Evolutionary conservation across 2,113 vertebrate genomes (phyloP).

Genomic region (Ctenomys sociabilis): DNA sequence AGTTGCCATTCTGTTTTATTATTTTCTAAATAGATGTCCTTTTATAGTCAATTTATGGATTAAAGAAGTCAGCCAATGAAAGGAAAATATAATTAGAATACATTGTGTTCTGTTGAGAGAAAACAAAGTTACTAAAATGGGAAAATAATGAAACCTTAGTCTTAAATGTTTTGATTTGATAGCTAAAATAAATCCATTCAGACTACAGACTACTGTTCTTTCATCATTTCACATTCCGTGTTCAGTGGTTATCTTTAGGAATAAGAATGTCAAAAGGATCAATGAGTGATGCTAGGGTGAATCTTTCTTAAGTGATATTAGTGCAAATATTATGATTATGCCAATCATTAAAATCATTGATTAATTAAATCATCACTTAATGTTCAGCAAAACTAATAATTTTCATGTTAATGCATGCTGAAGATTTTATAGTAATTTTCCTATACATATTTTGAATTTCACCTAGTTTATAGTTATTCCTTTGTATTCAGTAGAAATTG

Average conservation of each 20-base stretch:
- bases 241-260: background rate
- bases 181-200: background rate
- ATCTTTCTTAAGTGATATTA: background rate
- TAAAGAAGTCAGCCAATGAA: background rate
- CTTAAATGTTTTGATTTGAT: background rate
- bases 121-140: background rate
- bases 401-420: background rate
- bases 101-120: background rate
- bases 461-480: background rate
- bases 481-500: background rate
- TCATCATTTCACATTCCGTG: background rate
- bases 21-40: background rate
- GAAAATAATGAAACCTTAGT: background rate
- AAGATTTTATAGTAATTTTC: background rate
- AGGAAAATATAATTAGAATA: background rate
- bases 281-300: background rate
- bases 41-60: background rate
- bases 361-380: background rate
- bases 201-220: background rate
- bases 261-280: background rate
- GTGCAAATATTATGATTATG: background rate
- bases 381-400: background rate
- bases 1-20: background rate
- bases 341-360: background rate
- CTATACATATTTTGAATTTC: background rate